Evolutionary conservation across 2,113 vertebrate genomes (phyloP), one percentile per base, ranked within the genome.

Genomic region (Toxotes jaculatrix): DNA sequence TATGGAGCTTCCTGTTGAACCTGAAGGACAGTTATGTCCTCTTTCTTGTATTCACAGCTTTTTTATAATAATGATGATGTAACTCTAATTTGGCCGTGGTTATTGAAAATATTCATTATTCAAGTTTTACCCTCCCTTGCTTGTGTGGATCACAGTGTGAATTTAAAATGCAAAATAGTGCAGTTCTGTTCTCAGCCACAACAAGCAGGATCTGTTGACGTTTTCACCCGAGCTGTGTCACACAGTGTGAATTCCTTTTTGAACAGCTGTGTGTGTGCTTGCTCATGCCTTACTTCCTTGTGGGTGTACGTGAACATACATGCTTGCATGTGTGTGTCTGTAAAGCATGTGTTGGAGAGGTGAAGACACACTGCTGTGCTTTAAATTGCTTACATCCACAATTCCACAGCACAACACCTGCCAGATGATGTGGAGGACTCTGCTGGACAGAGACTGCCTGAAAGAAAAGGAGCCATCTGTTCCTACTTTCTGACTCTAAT

Each of bases 381-480:
- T 80, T 60, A 72, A 78, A 86, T 87, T 87, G 73, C 79, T 82
- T 87, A 79, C 77, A 76, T 83, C 77, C 66, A 70, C 70, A 83
- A 47, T 34, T 17, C 56, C 68, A 76, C 55, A 63, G 42, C 40
- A 34, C 64, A 90, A 87, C 77, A 86, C 74, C 84, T 85, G 84
- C 83, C 61, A 67, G 53, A 62, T 77, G 79, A 87, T 49, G 60
- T 32, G 7, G 66, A 79, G 75, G 61, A 80, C 84, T 67, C 75
- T 77, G 80, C 77, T 62, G 77, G 62, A 71, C 67, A 32, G 66
- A 77, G 51, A 59, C 32, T 27, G n/a, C 67, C 34, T 74, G 55
- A 66, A 71, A 87, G 38, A 74, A 56, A 64, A 2, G 53, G 62
- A 42, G 49, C 82, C 82, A 89, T 89, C 91, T 92, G 89, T 82